Percentiles rank a stretch among this genome's conserved stretches.
Conservation (phyloP, 2,113 vertebrate genomes). For the Pogonocichla stellata region DNA sequence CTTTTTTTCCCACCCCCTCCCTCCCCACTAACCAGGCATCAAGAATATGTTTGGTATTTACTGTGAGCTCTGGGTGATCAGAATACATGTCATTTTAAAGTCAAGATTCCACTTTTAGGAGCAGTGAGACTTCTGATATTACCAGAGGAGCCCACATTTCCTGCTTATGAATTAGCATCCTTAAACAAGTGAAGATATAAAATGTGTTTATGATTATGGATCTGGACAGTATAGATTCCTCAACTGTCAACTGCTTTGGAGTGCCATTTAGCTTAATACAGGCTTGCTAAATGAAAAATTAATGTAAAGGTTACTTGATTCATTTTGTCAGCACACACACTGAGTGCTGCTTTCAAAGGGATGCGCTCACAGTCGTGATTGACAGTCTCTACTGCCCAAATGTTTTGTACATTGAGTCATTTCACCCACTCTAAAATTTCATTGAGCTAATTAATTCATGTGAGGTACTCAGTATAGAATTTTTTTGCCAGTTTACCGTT, state of each 20-base stretch:
- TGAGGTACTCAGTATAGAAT: not conserved
- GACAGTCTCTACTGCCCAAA: not conserved
- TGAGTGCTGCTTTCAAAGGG: not conserved
- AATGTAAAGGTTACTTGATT: slow-evolving; percentile 15
- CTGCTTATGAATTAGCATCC: not conserved
- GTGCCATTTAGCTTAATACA: slow-evolving; percentile 33
- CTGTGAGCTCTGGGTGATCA: not conserved
- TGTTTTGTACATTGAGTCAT: not conserved
- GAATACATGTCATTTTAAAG: not conserved
- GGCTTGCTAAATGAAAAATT: slow-evolving; percentile 48
- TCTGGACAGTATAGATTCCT: slow-evolving; percentile 43
- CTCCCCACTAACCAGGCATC: not conserved
- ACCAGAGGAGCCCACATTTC: not conserved
- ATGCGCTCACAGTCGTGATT: not conserved
- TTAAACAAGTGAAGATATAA: slow-evolving; percentile 13
- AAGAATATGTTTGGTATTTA: not conserved
- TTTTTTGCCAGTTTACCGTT: not conserved
- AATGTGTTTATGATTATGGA: not conserved
- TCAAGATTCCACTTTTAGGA: not conserved
- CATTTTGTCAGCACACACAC: not conserved
- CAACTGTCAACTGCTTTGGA: not conserved
- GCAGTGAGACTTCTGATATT: not conserved
- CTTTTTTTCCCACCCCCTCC: not conserved
- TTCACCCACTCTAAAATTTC: not conserved
- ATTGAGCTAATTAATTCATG: slow-evolving; percentile 15